phyloP scores from a whole-genome alignment of 2,888 invertebrate genomes.

The Hemithea aestivaria region DNA sequence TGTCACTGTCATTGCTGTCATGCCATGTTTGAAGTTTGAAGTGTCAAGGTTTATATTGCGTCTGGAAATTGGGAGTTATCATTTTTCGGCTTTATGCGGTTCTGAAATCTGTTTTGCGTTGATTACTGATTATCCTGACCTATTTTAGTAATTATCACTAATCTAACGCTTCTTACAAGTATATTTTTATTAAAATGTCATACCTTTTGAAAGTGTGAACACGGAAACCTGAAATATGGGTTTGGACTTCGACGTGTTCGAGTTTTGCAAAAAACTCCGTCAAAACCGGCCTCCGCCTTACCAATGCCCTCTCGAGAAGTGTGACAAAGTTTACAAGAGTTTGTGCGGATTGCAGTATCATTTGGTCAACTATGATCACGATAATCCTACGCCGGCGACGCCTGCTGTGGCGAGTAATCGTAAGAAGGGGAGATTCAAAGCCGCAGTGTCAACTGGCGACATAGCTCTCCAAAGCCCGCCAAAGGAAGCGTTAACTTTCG shows the following conservation, averaged over 20 bases:
- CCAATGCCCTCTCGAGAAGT: slow-evolving; percentile 90
- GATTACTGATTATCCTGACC: too few relatives aligned
- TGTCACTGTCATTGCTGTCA: too few relatives aligned
- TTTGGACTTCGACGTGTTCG: slow-evolving; percentile 91
- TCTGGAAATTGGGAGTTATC: too few relatives aligned
- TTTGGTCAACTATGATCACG: slow-evolving; percentile 90
- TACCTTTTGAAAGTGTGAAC: slow-evolving; percentile 7
- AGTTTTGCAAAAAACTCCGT: slow-evolving; percentile 90
- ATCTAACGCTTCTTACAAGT: too few relatives aligned
- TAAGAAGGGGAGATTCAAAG: slow-evolving; percentile 80
- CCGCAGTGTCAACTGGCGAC: slow-evolving; percentile 79
- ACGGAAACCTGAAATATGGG: slow-evolving; percentile 77
- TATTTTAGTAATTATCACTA: too few relatives aligned
- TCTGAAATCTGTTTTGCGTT: too few relatives aligned
- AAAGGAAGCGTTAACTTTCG: slow-evolving; percentile 87
- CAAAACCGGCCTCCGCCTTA: slow-evolving; percentile 91
- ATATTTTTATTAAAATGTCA: slow-evolving; percentile 2
- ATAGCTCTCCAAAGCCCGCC: slow-evolving; percentile 73
- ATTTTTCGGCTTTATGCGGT: too few relatives aligned
- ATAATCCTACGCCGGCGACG: slow-evolving; percentile 84
- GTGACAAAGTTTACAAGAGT: slow-evolving; percentile 92
- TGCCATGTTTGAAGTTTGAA: too few relatives aligned
- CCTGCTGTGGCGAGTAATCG: slow-evolving; percentile 81
- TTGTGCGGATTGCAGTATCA: slow-evolving; percentile 92
- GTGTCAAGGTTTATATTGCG: too few relatives aligned